Base-by-base conservation (phyloP, 2,888 invertebrate genomes). In the Cataglyphis albicans region DNA sequence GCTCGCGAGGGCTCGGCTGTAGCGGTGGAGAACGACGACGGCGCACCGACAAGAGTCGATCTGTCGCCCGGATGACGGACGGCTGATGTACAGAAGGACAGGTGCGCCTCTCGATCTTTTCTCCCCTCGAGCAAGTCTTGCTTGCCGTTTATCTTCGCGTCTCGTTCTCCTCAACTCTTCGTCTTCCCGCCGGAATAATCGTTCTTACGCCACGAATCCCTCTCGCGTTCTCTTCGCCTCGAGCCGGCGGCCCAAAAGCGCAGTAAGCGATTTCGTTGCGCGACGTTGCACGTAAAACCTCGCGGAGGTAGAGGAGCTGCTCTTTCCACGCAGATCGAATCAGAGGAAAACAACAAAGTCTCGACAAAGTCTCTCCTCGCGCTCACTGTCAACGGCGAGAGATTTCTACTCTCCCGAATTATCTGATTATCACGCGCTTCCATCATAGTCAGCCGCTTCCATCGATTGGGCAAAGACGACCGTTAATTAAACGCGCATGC, bases 31-130 rank as follows among this genome's bases (percentile, higher is more conserved):
- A 84, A 81, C 32, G 81, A 81, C 32, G 81, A 76, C 72, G 82
- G 67, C 63, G 82, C 65, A 70, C 78, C 73, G 83, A 84, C 86
- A 83, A 83, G 83, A 78, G 82, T 85, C 88, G 89, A 88, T 90
- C 86, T 87, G 92, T 92, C 92, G 88, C 85, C 89, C 83, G 89
- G 84, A 90, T 93, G 93, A 93, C 90, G 92, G 92, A 93, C 92
- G 93, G 89, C 90, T 94, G 94, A 94, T 93, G 93, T 92, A 93
- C 93, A 91, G 91, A 90, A 91, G 89, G 92, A 93, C 94, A 94
- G 94, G 93, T 94, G 94, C 92, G 88, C 91, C 86, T 85, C 86
- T 87, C 86, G 86, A 89, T 84, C 84, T 86, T 87, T 84, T 68
- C 86, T 86, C 81, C 83, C 82, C 80, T 32, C 74, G 63, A 32